phyloP scores from a whole-genome alignment of 2,888 invertebrate species.

The Agapostemon virescens region DNA sequence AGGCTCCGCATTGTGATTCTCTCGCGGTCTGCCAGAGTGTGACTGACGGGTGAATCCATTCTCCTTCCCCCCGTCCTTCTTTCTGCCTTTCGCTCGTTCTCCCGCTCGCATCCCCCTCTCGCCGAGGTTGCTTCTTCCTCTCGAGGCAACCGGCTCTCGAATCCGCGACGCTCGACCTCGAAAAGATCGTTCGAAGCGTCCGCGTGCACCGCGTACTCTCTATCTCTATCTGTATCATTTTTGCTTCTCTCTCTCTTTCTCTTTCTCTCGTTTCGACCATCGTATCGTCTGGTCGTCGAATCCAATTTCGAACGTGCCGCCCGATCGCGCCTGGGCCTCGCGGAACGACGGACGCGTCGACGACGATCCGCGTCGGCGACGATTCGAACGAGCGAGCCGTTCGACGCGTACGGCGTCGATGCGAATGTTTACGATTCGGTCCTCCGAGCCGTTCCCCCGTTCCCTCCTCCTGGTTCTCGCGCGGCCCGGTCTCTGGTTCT shows the following conservation, averaged over 20 bases:
- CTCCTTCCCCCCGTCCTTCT: slow-evolving; percentile 66
- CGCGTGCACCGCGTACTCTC: background rate
- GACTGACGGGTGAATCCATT: slow-evolving; percentile 80
- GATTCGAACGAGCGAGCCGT: background rate
- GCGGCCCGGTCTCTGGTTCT: background rate
- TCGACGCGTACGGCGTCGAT: slow-evolving; percentile 41
- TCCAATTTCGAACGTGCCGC: too few relatives aligned
- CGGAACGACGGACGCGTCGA: background rate
- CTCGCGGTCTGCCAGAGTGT: slow-evolving; percentile 77
- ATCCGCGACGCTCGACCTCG: slow-evolving; percentile 24
- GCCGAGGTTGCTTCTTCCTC: slow-evolving; percentile 39
- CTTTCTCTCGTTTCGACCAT: background rate
- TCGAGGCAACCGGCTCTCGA: slow-evolving; percentile 57
- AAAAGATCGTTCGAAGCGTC: background rate
- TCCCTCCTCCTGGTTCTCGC: background rate
- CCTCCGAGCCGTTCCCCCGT: background rate
- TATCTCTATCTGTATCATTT: too few relatives aligned
- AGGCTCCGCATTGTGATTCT: slow-evolving; percentile 77
- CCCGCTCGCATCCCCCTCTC: slow-evolving; percentile 37
- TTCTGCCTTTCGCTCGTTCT: slow-evolving; percentile 49
- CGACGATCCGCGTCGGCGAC: background rate
- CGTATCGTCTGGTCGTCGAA: too few relatives aligned
- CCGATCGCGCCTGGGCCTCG: background rate
- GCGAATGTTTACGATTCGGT: slow-evolving; percentile 53
- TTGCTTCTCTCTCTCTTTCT: too few relatives aligned